These are phyloP conservation scores for Drosophila rufa DNA, from an alignment of 1,140 invertebrate genomes.

Conservation along the genomic window DNA sequence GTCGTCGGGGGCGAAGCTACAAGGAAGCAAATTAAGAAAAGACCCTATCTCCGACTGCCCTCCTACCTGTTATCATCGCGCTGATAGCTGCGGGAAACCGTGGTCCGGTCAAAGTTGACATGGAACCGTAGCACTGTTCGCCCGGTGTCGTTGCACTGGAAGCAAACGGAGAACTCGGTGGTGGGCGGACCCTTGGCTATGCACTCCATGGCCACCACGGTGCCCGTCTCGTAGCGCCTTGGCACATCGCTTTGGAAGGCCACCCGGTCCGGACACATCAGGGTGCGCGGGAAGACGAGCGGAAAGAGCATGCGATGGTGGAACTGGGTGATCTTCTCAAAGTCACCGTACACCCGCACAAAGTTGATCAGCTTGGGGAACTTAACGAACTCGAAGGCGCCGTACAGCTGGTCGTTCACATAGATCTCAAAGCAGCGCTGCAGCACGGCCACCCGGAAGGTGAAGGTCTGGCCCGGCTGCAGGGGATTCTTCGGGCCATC, in stretches of 20 bases:
- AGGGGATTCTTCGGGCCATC: conserved; percentile 81
- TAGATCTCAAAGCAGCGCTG: conserved; percentile 84
- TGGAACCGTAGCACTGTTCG: conserved; percentile 75
- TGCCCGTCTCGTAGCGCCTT: conserved; percentile 74
- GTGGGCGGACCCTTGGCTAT: conserved; percentile 80
- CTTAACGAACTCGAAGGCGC: conserved; percentile 80
- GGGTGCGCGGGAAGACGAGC: conserved; percentile 72
- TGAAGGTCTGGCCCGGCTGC: conserved; percentile 78
- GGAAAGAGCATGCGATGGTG: conserved; percentile 83
- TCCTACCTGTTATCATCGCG: conserved; percentile 74
- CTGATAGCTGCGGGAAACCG: conserved; percentile 74
- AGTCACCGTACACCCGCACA: conserved; percentile 77
- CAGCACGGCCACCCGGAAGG: conserved; percentile 78
- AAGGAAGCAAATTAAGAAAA: not conserved
- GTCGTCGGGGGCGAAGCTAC: conserved; percentile 71
- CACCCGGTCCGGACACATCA: conserved; percentile 73
- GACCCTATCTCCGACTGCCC: not conserved
- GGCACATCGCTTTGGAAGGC: conserved; percentile 84
- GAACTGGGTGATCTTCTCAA: conserved; percentile 83
- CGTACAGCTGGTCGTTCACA: conserved; percentile 80
- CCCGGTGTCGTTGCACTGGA: conserved; percentile 81
- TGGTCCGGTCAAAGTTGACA: conserved; percentile 79
- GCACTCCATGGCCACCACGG: conserved; percentile 82
- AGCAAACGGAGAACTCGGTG: conserved; percentile 83
- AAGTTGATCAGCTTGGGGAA: conserved; percentile 83